Evolutionary conservation across 2,888 invertebrate species (phyloP), one percentile per base, ranked within the genome.

Genomic region (Hecatera dysodea): DNA sequence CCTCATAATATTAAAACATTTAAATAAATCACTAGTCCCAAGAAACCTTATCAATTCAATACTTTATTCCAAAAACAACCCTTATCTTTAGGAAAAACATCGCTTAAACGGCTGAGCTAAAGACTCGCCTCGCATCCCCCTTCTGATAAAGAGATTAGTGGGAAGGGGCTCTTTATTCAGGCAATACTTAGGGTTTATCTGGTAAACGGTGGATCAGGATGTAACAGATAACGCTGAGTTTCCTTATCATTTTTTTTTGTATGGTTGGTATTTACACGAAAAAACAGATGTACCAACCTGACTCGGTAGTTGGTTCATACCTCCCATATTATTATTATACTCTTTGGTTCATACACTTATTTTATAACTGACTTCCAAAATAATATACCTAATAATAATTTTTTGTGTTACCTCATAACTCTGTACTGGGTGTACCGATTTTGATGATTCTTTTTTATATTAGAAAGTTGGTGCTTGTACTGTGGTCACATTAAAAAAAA

Each of bases 141-240:
- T 62, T 67, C 73, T 75, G 83, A 83, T 83, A 85, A 82, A 74
- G 70, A 78, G 83, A 83, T 83, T 85, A 83, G 81, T 73, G 81
- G 29, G 52, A 63, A 73, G 72, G 69, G 80, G 65, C 73, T 75
- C 70, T 83, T 84, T 80, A 85, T 85, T 80, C 85, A 83, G 68
- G 72, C 83, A 75, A 83, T 83, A 68, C 81, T 78, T 78, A 72
- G 69, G 48, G 83, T 75, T 85, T 85, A 83, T 85, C 85, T 81
- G 60, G 63, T 83, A 85, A 83, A 83, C 70, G 81, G 81, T 72
- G 85, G 78, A 83, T 85, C 83, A 74, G 50, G 39, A 60, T 67
- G 69, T 67, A 64, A 48, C 15, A 68, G 83, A 83, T 85, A 83
- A 80, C 50, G 39, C 15, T 12, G 11, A 11, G 46, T 82, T 65